Evolutionary conservation across 2,797 vertebrate genomes (phyloP), one percentile per base, ranked within the genome.

Genomic region (Anisognathus igniventris): DNA sequence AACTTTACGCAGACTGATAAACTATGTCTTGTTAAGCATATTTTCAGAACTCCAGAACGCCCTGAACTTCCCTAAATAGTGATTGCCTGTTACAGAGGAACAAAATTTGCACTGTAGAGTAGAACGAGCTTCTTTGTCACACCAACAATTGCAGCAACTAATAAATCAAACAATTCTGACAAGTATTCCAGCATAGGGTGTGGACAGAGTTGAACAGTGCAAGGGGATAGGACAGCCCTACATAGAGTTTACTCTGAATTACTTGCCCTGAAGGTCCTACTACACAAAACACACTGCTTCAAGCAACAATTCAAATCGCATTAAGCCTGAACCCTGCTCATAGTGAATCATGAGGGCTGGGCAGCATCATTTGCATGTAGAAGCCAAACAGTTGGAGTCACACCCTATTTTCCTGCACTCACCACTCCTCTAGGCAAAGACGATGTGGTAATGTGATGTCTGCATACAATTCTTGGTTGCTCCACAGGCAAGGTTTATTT

Each of bases 251-350:
- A 54, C 56, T 93, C 88, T 86, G 27, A 40, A 78, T 73, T 86
- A 37, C 62, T 95, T 95, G 67, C 73, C 81, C 91, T 96, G 91
- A 94, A 96, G 92, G 84, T 94, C 76, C 86, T 79, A 83, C 72
- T 60, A 31, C 45, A 93, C 56, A 96, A 97, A 97, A 89, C 33
- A 21, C 83, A 94, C 57, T 84, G 89, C 91, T 95, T 91, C 47
- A 40, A 90, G 94, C 58, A 94, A 91, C 74, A 91, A 85, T 37
- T 95, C 88, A 84, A 88, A 68, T 70, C 91, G 1, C 93, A 86
- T 93, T 92, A 80, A 90, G 73, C 76, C 89, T 96, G 92, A 96
- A 67, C 84, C 19, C 8, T 56, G 75, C 27, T 33, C 48, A 86
- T 5, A 68, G 84, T 95, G 92, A 96, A 42, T 97, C 89, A 87